Evolutionary conservation across 2,888 invertebrate genomes (phyloP), one percentile per base, ranked within the genome.

Genomic region (Dryadula phaetusa): DNA sequence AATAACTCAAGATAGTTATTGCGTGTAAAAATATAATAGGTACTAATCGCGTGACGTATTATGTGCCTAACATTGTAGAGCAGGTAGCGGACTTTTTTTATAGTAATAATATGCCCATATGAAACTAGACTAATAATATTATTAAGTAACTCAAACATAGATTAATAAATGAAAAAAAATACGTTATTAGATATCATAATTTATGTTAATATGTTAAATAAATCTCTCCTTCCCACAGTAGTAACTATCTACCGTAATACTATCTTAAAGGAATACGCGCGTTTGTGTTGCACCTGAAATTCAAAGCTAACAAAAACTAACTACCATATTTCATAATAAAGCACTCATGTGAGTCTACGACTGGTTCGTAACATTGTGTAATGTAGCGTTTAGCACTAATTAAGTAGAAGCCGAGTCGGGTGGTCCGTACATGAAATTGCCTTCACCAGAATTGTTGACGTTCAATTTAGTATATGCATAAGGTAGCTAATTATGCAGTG

Each of bases 301-400:
- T 49, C 7, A 49, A 25, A n/a, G 25, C 2, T n/a, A 25, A 49
- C 28, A 49, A 28, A 28, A 25, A 49, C 28, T 28, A 28, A 16
- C 28, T 25, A 28, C 25, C n/a, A n/a, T 25, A 47, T 67, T 67
- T 72, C 72, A 69, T 62, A 37, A 49, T 62, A 62, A 62, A 62
- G 25, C 47, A 49, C 49, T 40, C 62, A 37, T 34, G 49, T 49
- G 25, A 49, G 25, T n/a, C 28, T 25, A 22, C 49, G n/a, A 6
- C 42, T 16, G 42, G 49, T 18, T 14, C 10, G 7, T 3, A 34
- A 16, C 25, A 49, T 62, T 16, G 25, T 16, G 62, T 49, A 62
- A 62, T 62, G 22, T 22, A 60, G 49, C 62, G 49, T 49, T 49
- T 25, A 49, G 37, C 49, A 18, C 37, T 62, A 62, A 62, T 62